Percentiles rank a stretch among this genome's conserved stretches.
Conservation (phyloP, 2,113 vertebrate species). For the Alexandromys fortis region DNA sequence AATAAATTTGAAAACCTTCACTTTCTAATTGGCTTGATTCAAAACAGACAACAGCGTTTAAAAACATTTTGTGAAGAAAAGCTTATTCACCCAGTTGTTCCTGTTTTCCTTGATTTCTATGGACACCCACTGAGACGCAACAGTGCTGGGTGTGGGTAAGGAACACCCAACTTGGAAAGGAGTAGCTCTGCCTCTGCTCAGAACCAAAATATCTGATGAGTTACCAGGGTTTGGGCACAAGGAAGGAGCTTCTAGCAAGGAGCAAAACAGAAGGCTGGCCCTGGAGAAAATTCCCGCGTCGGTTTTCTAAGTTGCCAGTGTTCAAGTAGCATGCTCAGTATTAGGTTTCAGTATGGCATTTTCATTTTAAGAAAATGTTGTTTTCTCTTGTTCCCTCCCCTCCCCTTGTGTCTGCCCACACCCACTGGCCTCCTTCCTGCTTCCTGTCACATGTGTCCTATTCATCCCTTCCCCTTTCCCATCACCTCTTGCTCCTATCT, state of each 20-base stretch:
- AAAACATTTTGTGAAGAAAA: background rate
- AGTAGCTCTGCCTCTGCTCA: background rate
- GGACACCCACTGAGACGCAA: background rate
- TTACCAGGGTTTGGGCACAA: background rate
- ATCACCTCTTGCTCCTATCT: background rate
- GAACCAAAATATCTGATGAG: background rate
- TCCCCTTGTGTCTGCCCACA: background rate
- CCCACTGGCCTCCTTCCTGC: background rate
- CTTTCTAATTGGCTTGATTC: constrained; percentile 3
- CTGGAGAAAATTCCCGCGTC: background rate
- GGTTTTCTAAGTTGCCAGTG: background rate
- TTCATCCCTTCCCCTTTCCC: background rate
- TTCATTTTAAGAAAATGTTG: background rate
- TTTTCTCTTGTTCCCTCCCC: background rate
- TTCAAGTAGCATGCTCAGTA: background rate
- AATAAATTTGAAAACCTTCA: background rate
- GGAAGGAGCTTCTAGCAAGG: background rate
- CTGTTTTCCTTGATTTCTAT: background rate
- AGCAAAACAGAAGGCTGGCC: background rate
- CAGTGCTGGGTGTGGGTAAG: background rate
- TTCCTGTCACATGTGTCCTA: too few species aligned
- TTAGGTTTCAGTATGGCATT: background rate
- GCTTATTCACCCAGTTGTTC: background rate
- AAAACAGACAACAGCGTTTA: background rate
- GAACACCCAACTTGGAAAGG: background rate